Evolutionary conservation across 2,113 vertebrate genomes (phyloP).

Genomic region (Anolis carolinensis): DNA sequence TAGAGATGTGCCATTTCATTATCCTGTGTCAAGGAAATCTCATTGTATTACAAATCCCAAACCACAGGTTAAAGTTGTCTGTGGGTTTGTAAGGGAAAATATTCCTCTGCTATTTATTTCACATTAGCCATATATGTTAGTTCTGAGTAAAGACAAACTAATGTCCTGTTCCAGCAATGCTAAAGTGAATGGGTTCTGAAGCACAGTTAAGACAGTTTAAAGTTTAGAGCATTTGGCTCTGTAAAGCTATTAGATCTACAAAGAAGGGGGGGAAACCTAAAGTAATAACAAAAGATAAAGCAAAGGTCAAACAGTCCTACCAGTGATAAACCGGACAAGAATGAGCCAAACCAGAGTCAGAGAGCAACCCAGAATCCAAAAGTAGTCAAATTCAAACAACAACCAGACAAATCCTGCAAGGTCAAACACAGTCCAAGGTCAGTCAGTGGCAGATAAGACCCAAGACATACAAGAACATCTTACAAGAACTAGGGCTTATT

Average conservation of each 20-base stretch:
- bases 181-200: background rate
- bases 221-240: background rate
- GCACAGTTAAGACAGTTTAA: no score
- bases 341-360: no score
- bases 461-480: no score
- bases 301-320: no score
- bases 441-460: background rate
- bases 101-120: background rate
- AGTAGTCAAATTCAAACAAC: no score
- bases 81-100: background rate
- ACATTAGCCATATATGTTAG: background rate
- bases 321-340: no score
- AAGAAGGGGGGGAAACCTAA: no score
- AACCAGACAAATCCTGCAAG: no score
- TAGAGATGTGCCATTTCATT: constrained; percentile 9
- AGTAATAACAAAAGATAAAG: no score
- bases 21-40: background rate
- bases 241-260: background rate
- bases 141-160: background rate
- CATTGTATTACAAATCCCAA: background rate
- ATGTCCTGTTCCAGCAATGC: background rate
- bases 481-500: background rate
- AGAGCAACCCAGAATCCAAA: no score
- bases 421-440: background rate
- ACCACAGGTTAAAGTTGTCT: background rate